A percentile compares a stretch with the other conserved stretches of the same genome.
Evolutionary conservation across 2,888 invertebrate species (phyloP).

Genomic region (Leptopilina drosophilae): DNA sequence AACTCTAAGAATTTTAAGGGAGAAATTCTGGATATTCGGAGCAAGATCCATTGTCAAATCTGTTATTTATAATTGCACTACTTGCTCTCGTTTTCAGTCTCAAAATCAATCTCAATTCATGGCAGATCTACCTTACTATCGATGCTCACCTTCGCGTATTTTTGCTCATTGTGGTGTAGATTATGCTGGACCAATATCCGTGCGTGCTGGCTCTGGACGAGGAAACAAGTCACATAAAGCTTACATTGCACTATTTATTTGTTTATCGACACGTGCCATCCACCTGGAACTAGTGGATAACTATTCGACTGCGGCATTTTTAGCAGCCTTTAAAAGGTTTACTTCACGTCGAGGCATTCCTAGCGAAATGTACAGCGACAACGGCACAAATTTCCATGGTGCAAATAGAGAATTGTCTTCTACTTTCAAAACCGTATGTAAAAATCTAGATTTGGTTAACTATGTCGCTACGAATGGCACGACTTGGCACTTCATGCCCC

Average conservation of each 20-base stretch:
- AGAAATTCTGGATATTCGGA: constrained; percentile 31
- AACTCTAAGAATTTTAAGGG: constrained; percentile 17
- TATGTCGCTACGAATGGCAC: constrained; percentile 43
- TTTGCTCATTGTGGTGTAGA: background rate
- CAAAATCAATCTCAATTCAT: constrained; percentile 36
- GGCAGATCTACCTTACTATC: constrained; percentile 33
- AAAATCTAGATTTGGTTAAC: constrained; percentile 49
- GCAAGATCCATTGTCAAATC: constrained; percentile 19
- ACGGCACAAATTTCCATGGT: constrained; percentile 64
- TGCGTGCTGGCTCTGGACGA: background rate
- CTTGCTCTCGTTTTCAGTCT: constrained; percentile 43
- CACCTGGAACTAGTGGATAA: constrained; percentile 54
- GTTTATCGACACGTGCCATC: constrained; percentile 50
- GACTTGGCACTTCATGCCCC: constrained; percentile 29
- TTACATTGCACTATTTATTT: constrained; percentile 61
- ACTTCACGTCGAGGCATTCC: constrained; percentile 56
- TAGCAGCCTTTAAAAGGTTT: constrained; percentile 61
- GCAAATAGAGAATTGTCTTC: background rate
- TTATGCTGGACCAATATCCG: background rate
- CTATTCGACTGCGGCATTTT: constrained; percentile 56
- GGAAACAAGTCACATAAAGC: constrained; percentile 45
- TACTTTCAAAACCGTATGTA: background rate
- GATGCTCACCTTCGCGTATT: constrained; percentile 1
- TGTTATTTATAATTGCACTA: constrained; percentile 39
- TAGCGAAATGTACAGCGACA: constrained; percentile 57